These are phyloP conservation scores for Lissonota sp. DNA, from an alignment of 2,888 invertebrate species.

Conservation along the genomic window DNA sequence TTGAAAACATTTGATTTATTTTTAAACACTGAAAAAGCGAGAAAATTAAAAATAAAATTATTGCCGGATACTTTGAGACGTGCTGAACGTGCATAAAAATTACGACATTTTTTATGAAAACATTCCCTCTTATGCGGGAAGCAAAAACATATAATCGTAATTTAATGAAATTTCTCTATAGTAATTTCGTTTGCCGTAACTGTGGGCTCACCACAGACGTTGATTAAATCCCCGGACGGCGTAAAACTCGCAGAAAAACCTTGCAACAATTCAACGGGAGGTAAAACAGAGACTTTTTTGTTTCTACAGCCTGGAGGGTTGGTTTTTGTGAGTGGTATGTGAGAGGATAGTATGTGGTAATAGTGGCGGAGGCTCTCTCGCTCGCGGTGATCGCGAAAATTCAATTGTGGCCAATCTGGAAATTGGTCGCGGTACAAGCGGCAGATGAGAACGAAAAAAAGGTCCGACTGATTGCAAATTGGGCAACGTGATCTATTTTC, in stretches of 20 bases:
- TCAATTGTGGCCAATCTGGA: constrained; percentile 63
- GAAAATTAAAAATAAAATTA: too few relatives aligned
- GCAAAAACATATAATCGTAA: background rate
- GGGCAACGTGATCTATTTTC: constrained; percentile 41
- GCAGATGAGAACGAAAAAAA: constrained; percentile 35
- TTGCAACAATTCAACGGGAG: constrained; percentile 15
- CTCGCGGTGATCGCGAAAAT: constrained; percentile 45
- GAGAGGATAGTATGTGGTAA: background rate
- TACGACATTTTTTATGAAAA: too few relatives aligned
- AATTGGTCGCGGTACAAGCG: constrained; percentile 51
- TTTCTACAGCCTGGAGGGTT: background rate
- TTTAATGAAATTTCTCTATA: constrained; percentile 11
- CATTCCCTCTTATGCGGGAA: too few relatives aligned
- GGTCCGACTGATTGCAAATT: constrained; percentile 60
- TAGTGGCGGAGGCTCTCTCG: background rate
- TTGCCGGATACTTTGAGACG: too few relatives aligned
- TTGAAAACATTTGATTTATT: too few relatives aligned
- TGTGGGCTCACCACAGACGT: background rate
- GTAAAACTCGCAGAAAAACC: constrained; percentile 16
- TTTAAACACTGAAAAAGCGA: too few relatives aligned
- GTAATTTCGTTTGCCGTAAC: background rate
- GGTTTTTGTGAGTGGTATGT: too few relatives aligned
- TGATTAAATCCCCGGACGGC: constrained; percentile 13
- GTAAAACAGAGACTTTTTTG: constrained; percentile 3
- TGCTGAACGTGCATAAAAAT: too few relatives aligned